phyloP scores from a whole-genome alignment of 2,888 invertebrate genomes.

The Trachelus tabidus region DNA sequence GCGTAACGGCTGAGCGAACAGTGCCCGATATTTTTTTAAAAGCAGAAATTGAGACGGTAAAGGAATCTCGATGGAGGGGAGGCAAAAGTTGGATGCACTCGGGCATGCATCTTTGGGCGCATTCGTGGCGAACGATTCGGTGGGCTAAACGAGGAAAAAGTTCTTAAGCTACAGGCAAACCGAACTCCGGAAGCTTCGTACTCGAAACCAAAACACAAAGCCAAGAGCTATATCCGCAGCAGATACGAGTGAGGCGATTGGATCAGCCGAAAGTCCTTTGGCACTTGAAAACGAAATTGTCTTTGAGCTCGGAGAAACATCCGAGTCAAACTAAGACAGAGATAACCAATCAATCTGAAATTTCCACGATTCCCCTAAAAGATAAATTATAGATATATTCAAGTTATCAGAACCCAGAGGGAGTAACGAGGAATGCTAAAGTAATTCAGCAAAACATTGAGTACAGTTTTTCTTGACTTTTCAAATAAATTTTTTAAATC shows the following conservation, averaged over 20 bases:
- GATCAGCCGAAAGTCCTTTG: not conserved
- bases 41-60: not conserved
- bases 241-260: not conserved
- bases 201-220: not conserved
- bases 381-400: no score
- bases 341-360: not conserved
- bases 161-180: not conserved
- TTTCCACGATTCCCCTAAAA: no score
- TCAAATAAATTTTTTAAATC: not conserved
- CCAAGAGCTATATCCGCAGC: not conserved
- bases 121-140: not conserved
- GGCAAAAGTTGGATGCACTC: not conserved
- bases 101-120: not conserved
- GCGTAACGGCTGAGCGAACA: not conserved
- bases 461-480: not conserved
- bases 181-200: not conserved
- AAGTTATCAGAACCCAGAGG: no score
- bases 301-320: not conserved
- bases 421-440: not conserved
- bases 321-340: not conserved
- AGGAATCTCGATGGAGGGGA: not conserved
- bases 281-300: not conserved
- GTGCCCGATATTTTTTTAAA: not conserved
- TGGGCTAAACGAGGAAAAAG: not conserved
- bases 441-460: not conserved